phyloP scores from a whole-genome alignment of 2,797 vertebrate species.

The Oceanodroma leucorhoa region DNA sequence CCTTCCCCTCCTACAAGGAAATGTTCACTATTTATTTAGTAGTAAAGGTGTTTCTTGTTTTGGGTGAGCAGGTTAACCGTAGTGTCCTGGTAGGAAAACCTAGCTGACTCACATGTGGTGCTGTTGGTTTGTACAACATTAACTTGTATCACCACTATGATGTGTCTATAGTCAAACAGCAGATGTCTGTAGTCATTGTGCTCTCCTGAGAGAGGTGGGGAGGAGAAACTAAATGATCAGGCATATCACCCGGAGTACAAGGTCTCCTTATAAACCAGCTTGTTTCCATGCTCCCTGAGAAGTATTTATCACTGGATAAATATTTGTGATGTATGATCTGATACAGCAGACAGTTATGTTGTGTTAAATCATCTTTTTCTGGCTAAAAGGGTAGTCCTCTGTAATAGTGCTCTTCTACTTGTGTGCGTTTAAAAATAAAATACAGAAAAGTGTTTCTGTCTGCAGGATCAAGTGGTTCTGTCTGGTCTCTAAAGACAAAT shows the following conservation, averaged over 20 bases:
- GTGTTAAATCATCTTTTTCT: neutral
- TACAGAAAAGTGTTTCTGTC: neutral
- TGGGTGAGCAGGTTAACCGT: neutral
- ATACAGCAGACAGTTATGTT: neutral
- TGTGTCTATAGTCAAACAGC: neutral
- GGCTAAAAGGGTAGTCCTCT: neutral
- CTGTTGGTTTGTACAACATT: neutral
- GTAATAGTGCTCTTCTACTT: neutral
- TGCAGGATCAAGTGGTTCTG: neutral
- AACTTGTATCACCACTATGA: neutral
- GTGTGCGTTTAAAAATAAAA: neutral
- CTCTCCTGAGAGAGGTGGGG: neutral
- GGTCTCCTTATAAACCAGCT: neutral
- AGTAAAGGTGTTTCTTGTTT: neutral
- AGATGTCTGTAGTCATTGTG: neutral
- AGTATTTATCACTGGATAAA: neutral
- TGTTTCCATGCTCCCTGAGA: neutral
- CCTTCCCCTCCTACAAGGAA: neutral
- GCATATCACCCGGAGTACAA: neutral
- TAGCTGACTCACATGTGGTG: neutral
- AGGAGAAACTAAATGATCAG: neutral
- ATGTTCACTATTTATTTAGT: neutral
- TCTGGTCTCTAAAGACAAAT: neutral
- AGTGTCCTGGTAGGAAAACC: neutral
- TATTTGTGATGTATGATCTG: neutral